Evolutionary conservation across 2,888 invertebrate species (phyloP).

Genomic region (Cremastinae sp.): DNA sequence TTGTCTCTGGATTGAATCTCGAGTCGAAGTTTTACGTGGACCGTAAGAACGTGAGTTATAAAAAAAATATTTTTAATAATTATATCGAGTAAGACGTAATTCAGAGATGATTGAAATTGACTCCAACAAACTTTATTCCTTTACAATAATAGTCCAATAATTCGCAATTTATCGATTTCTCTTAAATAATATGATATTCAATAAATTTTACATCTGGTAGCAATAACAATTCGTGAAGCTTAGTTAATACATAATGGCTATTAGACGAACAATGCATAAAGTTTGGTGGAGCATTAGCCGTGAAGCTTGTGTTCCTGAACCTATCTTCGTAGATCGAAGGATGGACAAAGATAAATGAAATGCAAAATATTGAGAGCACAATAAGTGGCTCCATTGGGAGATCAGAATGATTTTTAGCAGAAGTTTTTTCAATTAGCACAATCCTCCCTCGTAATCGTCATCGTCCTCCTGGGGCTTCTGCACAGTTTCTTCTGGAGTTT

Average conservation of each 20-base stretch:
- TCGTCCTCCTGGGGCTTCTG: constrained; percentile 45
- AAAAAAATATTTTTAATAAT: too few species aligned
- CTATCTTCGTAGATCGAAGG: neutral
- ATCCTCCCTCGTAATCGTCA: constrained; percentile 58
- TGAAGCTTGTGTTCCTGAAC: neutral
- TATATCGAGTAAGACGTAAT: too few species aligned
- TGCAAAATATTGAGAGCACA: constrained; percentile 39
- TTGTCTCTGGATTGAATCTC: too few species aligned
- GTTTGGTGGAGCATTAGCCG: constrained; percentile 16
- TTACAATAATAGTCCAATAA: neutral
- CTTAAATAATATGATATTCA: constrained; percentile 10
- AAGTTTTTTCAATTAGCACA: constrained; percentile 54
- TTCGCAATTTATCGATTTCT: neutral
- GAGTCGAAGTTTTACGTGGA: too few species aligned
- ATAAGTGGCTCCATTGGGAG: constrained; percentile 25
- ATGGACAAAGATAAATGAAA: constrained; percentile 40
- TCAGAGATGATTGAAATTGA: too few species aligned
- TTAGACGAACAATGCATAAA: constrained; percentile 18
- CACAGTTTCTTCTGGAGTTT: too few species aligned
- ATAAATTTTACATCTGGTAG: constrained; percentile 16
- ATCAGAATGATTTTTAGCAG: constrained; percentile 18
- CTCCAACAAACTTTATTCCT: too few species aligned
- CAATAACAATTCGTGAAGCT: constrained; percentile 46
- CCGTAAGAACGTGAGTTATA: too few species aligned
- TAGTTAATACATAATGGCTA: constrained; percentile 31